These are phyloP conservation scores for Hafferia zeledoni DNA, from an alignment of 2,797 vertebrate genomes.

Conservation along the genomic window DNA sequence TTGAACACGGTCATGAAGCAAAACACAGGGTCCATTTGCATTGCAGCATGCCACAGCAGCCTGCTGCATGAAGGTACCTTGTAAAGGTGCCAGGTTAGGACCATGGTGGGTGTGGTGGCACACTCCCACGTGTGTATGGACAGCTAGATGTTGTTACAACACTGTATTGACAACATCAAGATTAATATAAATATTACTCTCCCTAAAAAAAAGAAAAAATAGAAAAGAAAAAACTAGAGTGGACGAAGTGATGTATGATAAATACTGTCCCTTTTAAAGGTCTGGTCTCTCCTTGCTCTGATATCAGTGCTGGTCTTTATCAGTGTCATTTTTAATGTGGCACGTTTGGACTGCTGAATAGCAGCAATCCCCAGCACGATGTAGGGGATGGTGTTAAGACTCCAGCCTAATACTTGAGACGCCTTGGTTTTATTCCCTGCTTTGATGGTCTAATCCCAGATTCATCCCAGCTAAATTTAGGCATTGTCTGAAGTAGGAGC, in stretches of 20 bases:
- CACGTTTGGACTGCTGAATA: background rate
- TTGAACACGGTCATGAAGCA: background rate
- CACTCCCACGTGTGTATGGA: background rate
- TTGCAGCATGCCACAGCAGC: background rate
- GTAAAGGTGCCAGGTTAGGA: background rate
- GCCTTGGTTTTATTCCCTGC: conserved; percentile 38
- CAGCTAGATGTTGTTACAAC: background rate
- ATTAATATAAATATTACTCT: background rate
- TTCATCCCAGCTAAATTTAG: conserved; percentile 65
- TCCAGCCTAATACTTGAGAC: background rate
- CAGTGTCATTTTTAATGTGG: background rate
- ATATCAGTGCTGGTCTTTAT: background rate
- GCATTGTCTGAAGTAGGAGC: conserved; percentile 19
- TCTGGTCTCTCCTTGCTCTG: background rate
- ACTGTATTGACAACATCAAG: background rate
- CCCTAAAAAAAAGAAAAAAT: background rate
- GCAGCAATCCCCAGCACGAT: background rate
- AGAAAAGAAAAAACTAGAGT: background rate
- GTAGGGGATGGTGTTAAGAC: background rate
- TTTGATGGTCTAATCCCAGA: conserved; percentile 60
- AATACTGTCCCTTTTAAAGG: background rate
- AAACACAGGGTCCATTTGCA: background rate
- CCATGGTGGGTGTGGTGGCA: background rate
- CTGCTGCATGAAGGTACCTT: background rate
- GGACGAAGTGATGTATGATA: background rate